A percentile compares a stretch with the other conserved stretches of the same genome.
Evolutionary conservation across 2,888 invertebrate genomes (phyloP).

Genomic region (Meganola albula): DNA sequence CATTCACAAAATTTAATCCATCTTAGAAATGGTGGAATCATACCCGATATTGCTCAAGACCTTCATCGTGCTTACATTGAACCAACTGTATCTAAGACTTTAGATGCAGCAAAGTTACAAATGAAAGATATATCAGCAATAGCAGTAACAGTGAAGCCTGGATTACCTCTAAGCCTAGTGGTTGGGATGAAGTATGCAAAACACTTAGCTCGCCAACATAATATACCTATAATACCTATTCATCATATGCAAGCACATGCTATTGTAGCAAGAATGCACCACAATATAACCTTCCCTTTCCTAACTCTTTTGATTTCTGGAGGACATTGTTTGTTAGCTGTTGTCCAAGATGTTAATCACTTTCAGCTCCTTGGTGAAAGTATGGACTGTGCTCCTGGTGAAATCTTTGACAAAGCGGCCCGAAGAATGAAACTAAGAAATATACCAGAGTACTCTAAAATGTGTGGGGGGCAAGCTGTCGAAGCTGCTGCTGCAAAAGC

Average conservation of each 20-base stretch:
- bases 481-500: slow-evolving; percentile 87
- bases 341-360: slow-evolving; percentile 85
- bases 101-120: slow-evolving; percentile 78
- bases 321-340: slow-evolving; percentile 91
- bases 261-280: slow-evolving; percentile 87
- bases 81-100: slow-evolving; percentile 82
- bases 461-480: slow-evolving; percentile 92
- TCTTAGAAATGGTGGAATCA: slow-evolving; percentile 89
- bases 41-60: slow-evolving; percentile 91
- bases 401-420: slow-evolving; percentile 95
- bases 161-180: slow-evolving; percentile 85
- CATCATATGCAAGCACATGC: slow-evolving; percentile 99
- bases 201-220: slow-evolving; percentile 80
- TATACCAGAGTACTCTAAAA: slow-evolving; percentile 82
- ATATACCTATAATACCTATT: slow-evolving; percentile 94
- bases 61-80: slow-evolving; percentile 89
- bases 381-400: slow-evolving; percentile 93
- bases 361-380: slow-evolving; percentile 89
- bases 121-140: slow-evolving; percentile 88
- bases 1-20: slow-evolving; percentile 89
- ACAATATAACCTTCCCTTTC: slow-evolving; percentile 89
- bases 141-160: slow-evolving; percentile 93
- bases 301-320: slow-evolving; percentile 94
- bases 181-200: slow-evolving; percentile 92
- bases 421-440: slow-evolving; percentile 89